phyloP scores from a whole-genome alignment of 2,797 vertebrate genomes.

The Varecia variegata region DNA sequence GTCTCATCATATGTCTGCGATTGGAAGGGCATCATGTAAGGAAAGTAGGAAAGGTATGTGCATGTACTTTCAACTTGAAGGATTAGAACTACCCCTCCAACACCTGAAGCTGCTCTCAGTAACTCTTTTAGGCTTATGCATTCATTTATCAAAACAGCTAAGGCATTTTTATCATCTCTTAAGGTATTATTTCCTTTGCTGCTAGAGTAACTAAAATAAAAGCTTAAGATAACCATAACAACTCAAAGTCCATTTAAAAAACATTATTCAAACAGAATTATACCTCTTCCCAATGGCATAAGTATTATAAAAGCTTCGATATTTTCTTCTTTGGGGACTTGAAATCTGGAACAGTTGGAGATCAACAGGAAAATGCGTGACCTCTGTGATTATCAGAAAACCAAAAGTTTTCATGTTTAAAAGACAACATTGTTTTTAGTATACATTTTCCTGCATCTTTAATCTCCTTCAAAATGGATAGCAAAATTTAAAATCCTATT shows the following conservation, averaged over 20 bases:
- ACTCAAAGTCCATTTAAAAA: not conserved
- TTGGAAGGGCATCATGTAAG: not conserved
- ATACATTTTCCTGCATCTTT: not conserved
- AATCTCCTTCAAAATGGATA: not conserved
- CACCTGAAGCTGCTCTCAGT: not conserved
- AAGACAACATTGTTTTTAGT: not conserved
- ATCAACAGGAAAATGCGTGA: slow-evolving; percentile 25
- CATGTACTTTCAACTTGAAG: not conserved
- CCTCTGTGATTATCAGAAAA: slow-evolving; percentile 10
- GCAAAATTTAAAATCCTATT: slow-evolving; percentile 32
- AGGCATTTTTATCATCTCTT: not conserved
- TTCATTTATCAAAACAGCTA: slow-evolving; percentile 33
- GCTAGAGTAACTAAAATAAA: not conserved
- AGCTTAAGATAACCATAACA: not conserved
- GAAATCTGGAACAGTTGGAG: slow-evolving; percentile 16
- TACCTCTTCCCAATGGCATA: not conserved
- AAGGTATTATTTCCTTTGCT: not conserved
- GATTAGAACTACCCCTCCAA: not conserved
- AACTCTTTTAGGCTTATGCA: not conserved
- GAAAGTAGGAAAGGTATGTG: not conserved
- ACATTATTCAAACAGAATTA: slow-evolving; percentile 32
- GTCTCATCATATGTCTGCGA: not conserved
- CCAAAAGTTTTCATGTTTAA: slow-evolving; percentile 25
- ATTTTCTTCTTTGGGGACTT: slow-evolving; percentile 1
- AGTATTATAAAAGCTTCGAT: not conserved